Base-by-base conservation (phyloP, 1,140 invertebrate species). In the Drosophila pectinifera region DNA sequence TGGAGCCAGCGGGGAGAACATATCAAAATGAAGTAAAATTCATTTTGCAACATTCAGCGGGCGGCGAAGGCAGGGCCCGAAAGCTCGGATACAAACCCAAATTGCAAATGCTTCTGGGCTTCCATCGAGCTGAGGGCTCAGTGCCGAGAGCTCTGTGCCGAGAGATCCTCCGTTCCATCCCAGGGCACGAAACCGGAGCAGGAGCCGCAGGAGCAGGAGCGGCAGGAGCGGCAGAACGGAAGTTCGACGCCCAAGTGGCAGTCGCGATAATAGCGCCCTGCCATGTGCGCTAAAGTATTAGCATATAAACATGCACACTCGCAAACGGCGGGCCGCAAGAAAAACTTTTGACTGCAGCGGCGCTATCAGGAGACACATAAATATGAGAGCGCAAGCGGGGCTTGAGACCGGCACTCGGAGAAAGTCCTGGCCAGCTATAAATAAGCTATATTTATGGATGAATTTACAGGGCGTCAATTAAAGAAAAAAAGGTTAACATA, bases 21-120 rank as follows among this genome's bases (percentile, higher is more conserved):
- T 89, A 89, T 89, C 84, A 89, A 89, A 89, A 89, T 89, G 84
- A 89, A 89, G 84, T 89, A 84, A 89, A 89, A 89, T 89, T 88
- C 80, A 89, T 89, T 89, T 89, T 89, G 80, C 77, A 80, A 74
- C 77, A 59, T 61, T 70, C 79, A 59, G 56, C 41, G 49, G 65
- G 51, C 42, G 61, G 70, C 54, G 41, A 70, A 13, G 8, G 56
- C 14, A 26, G 45, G 59, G 43, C 57, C 38, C 16, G 48, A 34
- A 13, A 43, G 39, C 39, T 53, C 67, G 51, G 56, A 69, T 80
- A 55, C 65, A 73, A 82, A 76, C 70, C 56, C 28, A 83, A 86
- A 86, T 83, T 86, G 82, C 82, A 88, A 77, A 68, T 77, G 83
- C 84, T 83, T 81, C 63, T 48, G 75, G 76, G 73, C 68, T 79